Conservation (phyloP, 1,140 invertebrate genomes). For the Daktulosphaira vitifoliae region DNA sequence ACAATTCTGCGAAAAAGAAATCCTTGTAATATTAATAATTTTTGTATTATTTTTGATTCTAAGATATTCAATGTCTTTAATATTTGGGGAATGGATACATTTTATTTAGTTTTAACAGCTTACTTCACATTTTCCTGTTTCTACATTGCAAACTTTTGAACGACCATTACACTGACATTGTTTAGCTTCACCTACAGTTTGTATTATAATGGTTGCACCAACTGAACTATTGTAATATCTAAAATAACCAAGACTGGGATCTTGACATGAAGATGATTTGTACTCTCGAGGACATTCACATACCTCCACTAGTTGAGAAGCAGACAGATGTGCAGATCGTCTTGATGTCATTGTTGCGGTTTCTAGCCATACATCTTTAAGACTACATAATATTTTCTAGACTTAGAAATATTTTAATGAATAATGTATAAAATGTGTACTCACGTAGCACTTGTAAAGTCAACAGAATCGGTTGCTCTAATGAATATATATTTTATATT, state of each 20-base stretch:
- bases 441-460: slow-evolving; percentile 55
- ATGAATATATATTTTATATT: slow-evolving; percentile 73
- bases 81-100: no score
- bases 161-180: slow-evolving; percentile 76
- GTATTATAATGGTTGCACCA: slow-evolving; percentile 55
- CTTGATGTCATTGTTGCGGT: slow-evolving; percentile 52
- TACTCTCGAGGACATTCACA: slow-evolving; percentile 77
- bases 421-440: slow-evolving; percentile 38
- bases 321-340: slow-evolving; percentile 51
- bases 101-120: no score
- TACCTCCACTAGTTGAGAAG: slow-evolving; percentile 58
- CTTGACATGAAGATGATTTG: slow-evolving; percentile 72
- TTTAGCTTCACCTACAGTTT: slow-evolving; percentile 68
- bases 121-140: slow-evolving; percentile 79
- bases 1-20: slow-evolving; percentile 50
- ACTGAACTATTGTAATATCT: slow-evolving; percentile 51
- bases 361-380: slow-evolving; percentile 72
- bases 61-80: no score
- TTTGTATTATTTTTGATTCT: no score
- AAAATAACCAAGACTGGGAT: slow-evolving; percentile 78
- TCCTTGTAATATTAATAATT: no score
- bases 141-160: slow-evolving; percentile 66
- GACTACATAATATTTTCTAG: slow-evolving; percentile 44
- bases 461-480: slow-evolving; percentile 60
- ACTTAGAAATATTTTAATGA: neutral